A percentile compares a stretch with the other conserved stretches of the same genome.
phyloP scores from a whole-genome alignment of 2,888 invertebrate species.

The Watsonalla cultraria region DNA sequence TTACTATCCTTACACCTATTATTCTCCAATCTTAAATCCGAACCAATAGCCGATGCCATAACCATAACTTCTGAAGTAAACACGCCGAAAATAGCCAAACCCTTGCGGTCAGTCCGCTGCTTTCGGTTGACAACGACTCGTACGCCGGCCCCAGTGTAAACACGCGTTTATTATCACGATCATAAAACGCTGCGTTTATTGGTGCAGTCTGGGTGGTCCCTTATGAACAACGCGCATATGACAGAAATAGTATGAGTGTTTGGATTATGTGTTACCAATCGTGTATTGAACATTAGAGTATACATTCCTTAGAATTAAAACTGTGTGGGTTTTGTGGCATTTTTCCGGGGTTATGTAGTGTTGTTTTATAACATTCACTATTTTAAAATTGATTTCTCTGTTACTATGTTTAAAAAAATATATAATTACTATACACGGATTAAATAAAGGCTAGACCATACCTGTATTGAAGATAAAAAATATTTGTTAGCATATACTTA shows the following conservation, averaged over 20 bases:
- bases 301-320: constrained; percentile 6
- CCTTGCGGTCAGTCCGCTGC: constrained; percentile 21
- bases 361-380: no score
- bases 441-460: no score
- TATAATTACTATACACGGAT: no score
- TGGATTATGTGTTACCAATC: constrained; percentile 31
- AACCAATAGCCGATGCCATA: constrained; percentile 15
- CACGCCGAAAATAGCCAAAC: constrained; percentile 35
- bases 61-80: constrained; percentile 36
- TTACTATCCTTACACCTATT: no score
- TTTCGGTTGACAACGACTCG: constrained; percentile 36
- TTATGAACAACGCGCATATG: constrained; percentile 38
- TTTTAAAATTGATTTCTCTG: no score
- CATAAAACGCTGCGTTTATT: constrained; percentile 68
- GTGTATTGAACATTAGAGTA: constrained; percentile 21
- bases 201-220: constrained; percentile 68
- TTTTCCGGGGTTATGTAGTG: no score
- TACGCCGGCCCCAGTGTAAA: constrained; percentile 49
- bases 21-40: neutral
- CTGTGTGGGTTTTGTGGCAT: no score
- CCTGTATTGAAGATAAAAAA: no score
- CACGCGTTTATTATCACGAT: constrained; percentile 64
- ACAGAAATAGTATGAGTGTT: constrained; percentile 48
- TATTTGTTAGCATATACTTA: no score
- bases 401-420: no score